Evolutionary conservation across 2,888 invertebrate species (phyloP).

Genomic region (Hypercompe scribonia): DNA sequence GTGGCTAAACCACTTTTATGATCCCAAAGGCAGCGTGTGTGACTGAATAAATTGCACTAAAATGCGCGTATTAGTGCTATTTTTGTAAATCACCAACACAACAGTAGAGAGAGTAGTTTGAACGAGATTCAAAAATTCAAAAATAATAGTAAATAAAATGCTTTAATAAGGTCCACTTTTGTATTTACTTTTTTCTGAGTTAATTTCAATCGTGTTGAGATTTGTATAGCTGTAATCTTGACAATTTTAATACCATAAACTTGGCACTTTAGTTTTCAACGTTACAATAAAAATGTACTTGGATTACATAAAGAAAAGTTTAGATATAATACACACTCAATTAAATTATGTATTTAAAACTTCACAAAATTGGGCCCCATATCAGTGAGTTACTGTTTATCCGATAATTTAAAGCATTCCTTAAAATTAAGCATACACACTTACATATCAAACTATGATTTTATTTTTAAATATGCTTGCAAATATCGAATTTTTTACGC

Average conservation of each 20-base stretch:
- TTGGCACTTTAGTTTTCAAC: too few relatives aligned
- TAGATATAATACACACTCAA: neutral
- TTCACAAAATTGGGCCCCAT: too few relatives aligned
- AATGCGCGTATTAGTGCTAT: neutral
- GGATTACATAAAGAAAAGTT: too few relatives aligned
- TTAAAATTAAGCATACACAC: too few relatives aligned
- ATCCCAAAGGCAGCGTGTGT: slow-evolving; percentile 7
- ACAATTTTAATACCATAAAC: too few relatives aligned
- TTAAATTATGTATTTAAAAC: neutral
- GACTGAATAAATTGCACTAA: neutral
- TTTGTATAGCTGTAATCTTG: too few relatives aligned
- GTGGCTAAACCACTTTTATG: neutral
- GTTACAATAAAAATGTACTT: too few relatives aligned
- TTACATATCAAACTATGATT: too few relatives aligned
- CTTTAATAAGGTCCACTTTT: neutral
- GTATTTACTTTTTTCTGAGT: neutral
- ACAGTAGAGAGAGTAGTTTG: neutral
- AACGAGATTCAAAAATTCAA: neutral
- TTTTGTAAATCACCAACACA: neutral
- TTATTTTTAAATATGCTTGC: too few relatives aligned
- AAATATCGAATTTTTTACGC: too few relatives aligned
- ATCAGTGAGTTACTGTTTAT: neutral
- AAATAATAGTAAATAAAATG: neutral
- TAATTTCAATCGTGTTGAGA: too few relatives aligned
- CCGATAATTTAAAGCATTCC: neutral